Percentiles rank a stretch among this genome's conserved stretches.
phyloP scores from a whole-genome alignment of 2,888 invertebrate species.

The Lapara coniferarum region DNA sequence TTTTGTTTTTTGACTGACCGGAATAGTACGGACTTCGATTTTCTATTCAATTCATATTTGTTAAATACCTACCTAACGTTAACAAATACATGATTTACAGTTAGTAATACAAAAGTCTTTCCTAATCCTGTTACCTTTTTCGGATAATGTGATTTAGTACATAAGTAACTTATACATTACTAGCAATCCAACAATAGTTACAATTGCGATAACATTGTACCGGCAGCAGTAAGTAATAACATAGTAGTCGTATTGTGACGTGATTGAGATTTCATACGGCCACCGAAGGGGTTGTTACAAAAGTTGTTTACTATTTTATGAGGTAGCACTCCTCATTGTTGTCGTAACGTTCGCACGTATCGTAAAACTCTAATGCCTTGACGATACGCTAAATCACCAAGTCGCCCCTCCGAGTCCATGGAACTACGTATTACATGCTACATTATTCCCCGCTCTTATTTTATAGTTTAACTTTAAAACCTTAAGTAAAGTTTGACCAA shows the following conservation, averaged over 20 bases:
- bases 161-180: conserved; percentile 24
- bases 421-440: conserved; percentile 33
- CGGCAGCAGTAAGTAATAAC: conserved; percentile 43
- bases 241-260: conserved; percentile 45
- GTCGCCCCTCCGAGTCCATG: conserved; percentile 34
- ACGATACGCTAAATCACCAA: conserved; percentile 53
- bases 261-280: conserved; percentile 61
- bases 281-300: conserved; percentile 52
- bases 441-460: not conserved
- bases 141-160: conserved; percentile 17
- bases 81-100: not conserved
- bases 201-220: conserved; percentile 39
- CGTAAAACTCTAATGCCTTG: conserved; percentile 57
- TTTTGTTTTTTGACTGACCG: no score
- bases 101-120: not conserved
- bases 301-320: conserved; percentile 65
- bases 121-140: conserved; percentile 14
- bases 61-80: not conserved
- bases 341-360: conserved; percentile 54
- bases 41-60: no score
- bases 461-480: conserved; percentile 9
- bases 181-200: conserved; percentile 35
- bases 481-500: conserved; percentile 10
- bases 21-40: no score
- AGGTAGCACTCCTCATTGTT: conserved; percentile 56